Evolutionary conservation across 2,888 invertebrate species (phyloP).

Genomic region (Hirtodrosophila histrioides): DNA sequence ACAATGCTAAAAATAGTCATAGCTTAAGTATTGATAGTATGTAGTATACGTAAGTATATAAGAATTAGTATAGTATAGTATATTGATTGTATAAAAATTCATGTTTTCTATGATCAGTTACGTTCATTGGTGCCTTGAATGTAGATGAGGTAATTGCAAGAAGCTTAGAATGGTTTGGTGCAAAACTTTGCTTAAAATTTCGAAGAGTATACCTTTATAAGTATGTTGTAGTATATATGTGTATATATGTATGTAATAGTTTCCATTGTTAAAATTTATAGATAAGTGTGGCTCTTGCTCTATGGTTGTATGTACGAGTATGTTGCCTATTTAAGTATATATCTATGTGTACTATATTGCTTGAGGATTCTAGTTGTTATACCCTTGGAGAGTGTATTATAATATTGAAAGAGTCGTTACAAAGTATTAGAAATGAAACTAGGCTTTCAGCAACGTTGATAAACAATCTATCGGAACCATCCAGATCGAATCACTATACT

Average conservation of each 20-base stretch:
- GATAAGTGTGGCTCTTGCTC: slow-evolving; percentile 10
- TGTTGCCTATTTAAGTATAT: slow-evolving; percentile 5
- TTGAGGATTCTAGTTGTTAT: slow-evolving; percentile 30
- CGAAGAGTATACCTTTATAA: slow-evolving; percentile 22
- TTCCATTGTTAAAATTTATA: slow-evolving; percentile 30
- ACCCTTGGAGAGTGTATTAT: no score
- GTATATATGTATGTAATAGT: slow-evolving; percentile 41
- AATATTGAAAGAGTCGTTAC: no score
- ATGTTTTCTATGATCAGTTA: slow-evolving; percentile 57
- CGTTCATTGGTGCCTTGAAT: slow-evolving; percentile 65
- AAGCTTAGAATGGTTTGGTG: slow-evolving; percentile 69
- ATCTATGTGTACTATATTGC: slow-evolving; percentile 52
- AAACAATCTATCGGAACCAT: no score
- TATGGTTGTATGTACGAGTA: slow-evolving; percentile 14
- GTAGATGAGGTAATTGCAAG: slow-evolving; percentile 77
- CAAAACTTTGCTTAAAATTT: slow-evolving; percentile 50
- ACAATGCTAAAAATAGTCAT: slow-evolving; percentile 23
- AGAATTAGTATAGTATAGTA: slow-evolving; percentile 9
- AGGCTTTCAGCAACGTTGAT: no score
- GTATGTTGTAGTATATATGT: background rate
- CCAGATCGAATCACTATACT: no score
- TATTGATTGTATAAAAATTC: slow-evolving; percentile 42
- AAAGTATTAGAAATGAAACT: no score
- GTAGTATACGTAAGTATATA: slow-evolving; percentile 7
- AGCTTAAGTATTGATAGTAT: slow-evolving; percentile 14